These are phyloP conservation scores for Geotrupes spiniger DNA, from an alignment of 2,888 invertebrate genomes.

Conservation along the genomic window DNA sequence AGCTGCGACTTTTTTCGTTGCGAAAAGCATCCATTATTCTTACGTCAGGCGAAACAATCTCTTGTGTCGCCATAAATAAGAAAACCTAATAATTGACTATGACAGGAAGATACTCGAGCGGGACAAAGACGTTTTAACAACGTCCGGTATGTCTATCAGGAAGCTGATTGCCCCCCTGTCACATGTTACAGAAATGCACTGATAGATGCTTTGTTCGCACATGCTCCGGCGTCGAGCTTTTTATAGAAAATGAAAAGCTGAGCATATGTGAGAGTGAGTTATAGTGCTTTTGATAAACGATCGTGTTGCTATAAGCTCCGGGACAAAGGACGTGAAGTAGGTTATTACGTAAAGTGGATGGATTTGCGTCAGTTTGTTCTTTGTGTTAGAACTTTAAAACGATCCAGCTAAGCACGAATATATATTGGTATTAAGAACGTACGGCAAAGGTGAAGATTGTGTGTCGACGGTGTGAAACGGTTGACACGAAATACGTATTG, in stretches of 20 bases:
- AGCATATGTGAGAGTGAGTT: conserved; percentile 16
- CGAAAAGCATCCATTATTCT: too few relatives aligned
- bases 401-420: too few relatives aligned
- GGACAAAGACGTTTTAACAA: conserved; percentile 28
- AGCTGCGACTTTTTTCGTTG: too few relatives aligned
- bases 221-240: background rate
- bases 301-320: conserved; percentile 16
- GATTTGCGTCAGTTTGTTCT: conserved; percentile 12
- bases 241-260: conserved; percentile 6
- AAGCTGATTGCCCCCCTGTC: conserved; percentile 30
- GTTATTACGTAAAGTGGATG: conserved; percentile 24
- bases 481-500: conserved; percentile 1
- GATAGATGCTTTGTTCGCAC: conserved; percentile 28
- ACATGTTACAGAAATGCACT: conserved; percentile 22
- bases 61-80: background rate
- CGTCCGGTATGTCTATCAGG: conserved; percentile 25
- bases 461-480: too few relatives aligned
- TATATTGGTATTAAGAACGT: too few relatives aligned
- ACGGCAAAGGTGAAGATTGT: too few relatives aligned
- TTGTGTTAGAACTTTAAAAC: too few relatives aligned
- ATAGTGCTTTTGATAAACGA: conserved; percentile 19
- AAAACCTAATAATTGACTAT: background rate
- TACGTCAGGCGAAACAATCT: too few relatives aligned
- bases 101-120: conserved; percentile 9
- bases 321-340: conserved; percentile 21